A percentile compares a stretch with the other conserved stretches of the same genome.
These are phyloP conservation scores for Macrosiphum euphorbiae DNA, from an alignment of 2,888 invertebrate species.

Conservation along the genomic window DNA sequence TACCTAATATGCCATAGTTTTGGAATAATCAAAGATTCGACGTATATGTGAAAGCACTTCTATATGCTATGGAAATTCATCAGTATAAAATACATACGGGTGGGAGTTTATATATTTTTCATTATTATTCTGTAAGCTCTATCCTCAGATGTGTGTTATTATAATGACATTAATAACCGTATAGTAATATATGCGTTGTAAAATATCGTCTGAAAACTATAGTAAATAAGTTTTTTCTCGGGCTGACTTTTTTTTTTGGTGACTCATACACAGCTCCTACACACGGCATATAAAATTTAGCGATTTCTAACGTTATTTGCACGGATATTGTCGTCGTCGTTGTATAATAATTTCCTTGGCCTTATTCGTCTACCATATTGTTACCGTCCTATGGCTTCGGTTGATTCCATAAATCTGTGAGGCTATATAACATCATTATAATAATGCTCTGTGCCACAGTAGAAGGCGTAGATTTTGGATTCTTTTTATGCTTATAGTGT, in stretches of 20 bases:
- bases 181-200: background rate
- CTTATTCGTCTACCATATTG: constrained; percentile 18
- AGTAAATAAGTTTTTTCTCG: background rate
- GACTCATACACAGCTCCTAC: constrained; percentile 45
- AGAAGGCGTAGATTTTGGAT: constrained; percentile 61
- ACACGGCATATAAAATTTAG: constrained; percentile 1
- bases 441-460: background rate
- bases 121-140: background rate
- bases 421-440: background rate
- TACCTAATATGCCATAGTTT: background rate
- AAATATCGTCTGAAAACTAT: constrained; percentile 19
- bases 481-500: constrained; percentile 12
- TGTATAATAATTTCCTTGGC: constrained; percentile 40
- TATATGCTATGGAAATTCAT: background rate
- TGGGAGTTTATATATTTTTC: constrained; percentile 13
- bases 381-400: background rate
- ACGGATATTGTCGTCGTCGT: background rate
- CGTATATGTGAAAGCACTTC: background rate
- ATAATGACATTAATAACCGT: background rate
- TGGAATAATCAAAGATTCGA: background rate
- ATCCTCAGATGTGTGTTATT: background rate
- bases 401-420: constrained; percentile 53
- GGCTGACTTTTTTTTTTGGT: background rate
- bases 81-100: background rate
- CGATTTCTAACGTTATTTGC: constrained; percentile 18